Percentiles rank a stretch among this genome's conserved stretches.
Conservation (phyloP, 2,113 vertebrate species). For the Macaca mulatta region DNA sequence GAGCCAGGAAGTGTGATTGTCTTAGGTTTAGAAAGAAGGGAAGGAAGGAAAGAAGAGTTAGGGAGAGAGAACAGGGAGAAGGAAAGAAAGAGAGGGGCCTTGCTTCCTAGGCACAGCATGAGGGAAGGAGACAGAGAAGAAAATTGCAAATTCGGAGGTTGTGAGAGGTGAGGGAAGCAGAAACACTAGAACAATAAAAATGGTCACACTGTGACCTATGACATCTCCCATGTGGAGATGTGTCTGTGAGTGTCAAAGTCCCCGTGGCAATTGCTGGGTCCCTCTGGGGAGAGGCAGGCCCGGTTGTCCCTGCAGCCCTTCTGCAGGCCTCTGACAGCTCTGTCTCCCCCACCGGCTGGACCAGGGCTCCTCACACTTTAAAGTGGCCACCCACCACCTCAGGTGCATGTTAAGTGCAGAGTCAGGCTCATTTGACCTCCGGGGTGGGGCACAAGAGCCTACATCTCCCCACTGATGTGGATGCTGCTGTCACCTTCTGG, state of each 20-base stretch:
- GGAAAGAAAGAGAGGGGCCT: neutral
- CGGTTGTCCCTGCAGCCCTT: neutral
- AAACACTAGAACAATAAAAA: neutral
- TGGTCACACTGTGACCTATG: neutral
- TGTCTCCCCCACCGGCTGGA: neutral
- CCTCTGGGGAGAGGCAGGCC: neutral
- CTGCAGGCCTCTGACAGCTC: neutral
- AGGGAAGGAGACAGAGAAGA: neutral
- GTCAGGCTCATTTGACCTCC: neutral
- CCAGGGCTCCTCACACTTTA: neutral
- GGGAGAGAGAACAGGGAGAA: neutral
- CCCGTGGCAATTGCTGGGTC: neutral
- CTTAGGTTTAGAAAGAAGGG: neutral
- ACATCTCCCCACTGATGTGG: rapidly evolving
- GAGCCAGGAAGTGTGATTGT: neutral
- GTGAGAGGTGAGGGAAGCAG: neutral
- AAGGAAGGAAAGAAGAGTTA: neutral
- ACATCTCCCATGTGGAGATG: neutral
- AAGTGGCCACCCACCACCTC: rapidly evolving
- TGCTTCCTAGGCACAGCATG: no score
- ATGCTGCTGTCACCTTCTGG: neutral
- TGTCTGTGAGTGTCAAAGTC: neutral
- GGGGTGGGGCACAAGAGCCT: neutral
- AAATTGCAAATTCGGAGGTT: neutral
- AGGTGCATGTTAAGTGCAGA: neutral